phyloP scores from a whole-genome alignment of 1,140 invertebrate species.

The Orchestia grillus region DNA sequence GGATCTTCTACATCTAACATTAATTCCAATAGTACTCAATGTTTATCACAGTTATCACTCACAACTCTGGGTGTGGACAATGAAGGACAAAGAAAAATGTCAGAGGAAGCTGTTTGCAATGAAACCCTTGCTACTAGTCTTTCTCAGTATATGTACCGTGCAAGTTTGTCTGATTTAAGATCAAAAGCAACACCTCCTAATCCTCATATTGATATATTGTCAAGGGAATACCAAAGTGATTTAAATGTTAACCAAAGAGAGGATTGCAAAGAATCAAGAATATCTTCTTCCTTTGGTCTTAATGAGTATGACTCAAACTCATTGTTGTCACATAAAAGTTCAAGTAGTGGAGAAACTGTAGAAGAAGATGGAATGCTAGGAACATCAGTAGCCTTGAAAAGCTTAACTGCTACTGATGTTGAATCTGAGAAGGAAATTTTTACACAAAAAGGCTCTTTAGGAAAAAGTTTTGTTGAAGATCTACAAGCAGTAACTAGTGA shows the following conservation, averaged over 20 bases:
- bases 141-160: slow-evolving; percentile 20
- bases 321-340: not conserved
- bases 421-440: not conserved
- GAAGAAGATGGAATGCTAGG: not conserved
- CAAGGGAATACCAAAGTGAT: not conserved
- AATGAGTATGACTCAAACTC: not conserved
- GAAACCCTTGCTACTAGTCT: slow-evolving; percentile 13
- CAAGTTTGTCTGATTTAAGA: not conserved
- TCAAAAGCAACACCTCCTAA: not conserved
- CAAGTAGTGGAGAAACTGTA: not conserved
- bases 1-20: not conserved
- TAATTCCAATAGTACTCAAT: not conserved
- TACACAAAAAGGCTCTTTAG: not conserved
- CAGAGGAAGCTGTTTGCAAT: not conserved
- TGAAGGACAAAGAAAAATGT: not conserved
- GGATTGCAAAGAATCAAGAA: not conserved
- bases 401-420: not conserved
- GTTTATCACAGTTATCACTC: not conserved
- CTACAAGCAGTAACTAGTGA: not conserved
- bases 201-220: not conserved
- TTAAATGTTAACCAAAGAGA: not conserved
- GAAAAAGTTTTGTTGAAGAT: not conserved
- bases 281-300: not conserved
- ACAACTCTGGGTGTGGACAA: not conserved
- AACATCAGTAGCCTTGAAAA: not conserved